Base-by-base conservation (phyloP, 2,888 invertebrate genomes). In the Minunthozetes semirufus region DNA sequence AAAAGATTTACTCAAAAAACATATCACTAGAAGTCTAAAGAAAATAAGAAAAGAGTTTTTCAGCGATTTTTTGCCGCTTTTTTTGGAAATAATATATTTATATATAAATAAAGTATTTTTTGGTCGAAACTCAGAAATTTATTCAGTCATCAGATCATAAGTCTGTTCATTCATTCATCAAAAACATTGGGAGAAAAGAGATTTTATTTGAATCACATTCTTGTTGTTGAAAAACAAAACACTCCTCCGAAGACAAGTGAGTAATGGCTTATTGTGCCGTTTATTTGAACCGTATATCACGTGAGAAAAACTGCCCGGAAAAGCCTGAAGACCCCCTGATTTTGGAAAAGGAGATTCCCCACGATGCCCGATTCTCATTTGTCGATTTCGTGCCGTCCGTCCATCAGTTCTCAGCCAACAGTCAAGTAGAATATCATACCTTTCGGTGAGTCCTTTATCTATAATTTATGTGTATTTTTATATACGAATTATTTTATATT, bases 251-350 rank as follows among this genome's bases (percentile, higher is more conserved):
- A 27, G 11, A 13, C 5, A 1, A 59, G 59, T 25, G 19, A 59
- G 50, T 50, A n/a, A 74, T 74, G 74, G 70, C 74, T 50, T 74
- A 74, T 46, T 74, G 74, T 59, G 74, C 74, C 19, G 74, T 74
- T n/a, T 74, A 74, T 61, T 38, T 74, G 17, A 74, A 74, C 25
- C 74, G 74, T 38, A 72, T 74, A 50, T 70, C 68, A n/a, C 70
- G 74, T 22, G 74, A 74, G 56, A 61, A 61, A 22, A 74, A 74
- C 27, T 56, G 50, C n/a, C 74, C 74, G 1, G 74, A 74, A 56
- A 74, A 74, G 50, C 74, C 74, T 5, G 74, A 74, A 72, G 71
- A 74, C 46, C 74, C 74, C 15, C 46, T 74, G 19, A 74, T 74
- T 9, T 17, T 59, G 19, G 74, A 74, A 42, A 74, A 71, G 29